Evolutionary conservation across 2,797 vertebrate species (phyloP).

Genomic region (Acridotheres tristis): DNA sequence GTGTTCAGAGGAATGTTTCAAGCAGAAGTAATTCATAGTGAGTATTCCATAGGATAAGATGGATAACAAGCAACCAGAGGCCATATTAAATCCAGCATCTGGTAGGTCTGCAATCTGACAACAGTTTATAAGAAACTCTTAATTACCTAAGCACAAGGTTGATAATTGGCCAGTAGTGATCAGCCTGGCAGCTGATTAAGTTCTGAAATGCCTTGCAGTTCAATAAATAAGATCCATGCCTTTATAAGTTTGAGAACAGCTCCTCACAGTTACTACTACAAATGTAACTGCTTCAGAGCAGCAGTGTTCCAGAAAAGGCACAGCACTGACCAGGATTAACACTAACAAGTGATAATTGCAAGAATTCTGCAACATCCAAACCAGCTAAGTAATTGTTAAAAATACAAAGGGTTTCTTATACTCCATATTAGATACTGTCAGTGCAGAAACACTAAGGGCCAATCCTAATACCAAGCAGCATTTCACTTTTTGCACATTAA

Average conservation of each 20-base stretch:
- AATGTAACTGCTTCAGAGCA: background rate
- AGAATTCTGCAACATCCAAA: background rate
- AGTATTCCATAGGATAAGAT: background rate
- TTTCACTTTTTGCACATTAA: background rate
- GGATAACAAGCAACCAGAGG: background rate
- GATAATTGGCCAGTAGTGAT: conserved; percentile 17
- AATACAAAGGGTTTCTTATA: background rate
- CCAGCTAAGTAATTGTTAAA: background rate
- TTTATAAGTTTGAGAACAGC: background rate
- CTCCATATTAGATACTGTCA: background rate
- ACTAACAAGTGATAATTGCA: background rate
- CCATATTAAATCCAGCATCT: background rate
- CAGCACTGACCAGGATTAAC: background rate
- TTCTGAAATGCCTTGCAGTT: background rate
- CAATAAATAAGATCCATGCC: background rate
- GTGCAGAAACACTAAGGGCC: conserved; percentile 28
- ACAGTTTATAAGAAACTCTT: background rate
- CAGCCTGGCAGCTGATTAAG: background rate
- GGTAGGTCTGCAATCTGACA: background rate
- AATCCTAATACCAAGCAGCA: conserved; percentile 27
- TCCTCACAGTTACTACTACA: background rate
- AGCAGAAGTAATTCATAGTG: background rate
- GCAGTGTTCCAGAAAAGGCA: background rate
- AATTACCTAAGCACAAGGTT: background rate
- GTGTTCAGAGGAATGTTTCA: conserved; percentile 3